Evolutionary conservation across 1,140 invertebrate species (phyloP).

Genomic region (Zaprionus inermis): DNA sequence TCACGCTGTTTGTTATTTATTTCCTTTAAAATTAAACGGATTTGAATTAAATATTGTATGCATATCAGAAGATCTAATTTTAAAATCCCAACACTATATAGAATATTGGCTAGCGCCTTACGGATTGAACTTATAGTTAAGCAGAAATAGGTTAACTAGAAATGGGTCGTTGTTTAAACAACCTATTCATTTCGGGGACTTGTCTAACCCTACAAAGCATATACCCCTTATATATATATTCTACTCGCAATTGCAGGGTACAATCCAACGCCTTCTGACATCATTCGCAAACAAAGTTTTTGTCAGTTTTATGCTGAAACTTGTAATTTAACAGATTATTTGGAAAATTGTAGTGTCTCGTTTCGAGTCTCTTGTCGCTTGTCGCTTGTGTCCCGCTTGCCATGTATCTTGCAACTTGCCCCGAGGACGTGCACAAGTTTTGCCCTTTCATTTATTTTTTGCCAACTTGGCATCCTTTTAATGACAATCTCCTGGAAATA

Average conservation of each 20-base stretch:
- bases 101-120: no score
- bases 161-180: no score
- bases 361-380: background rate
- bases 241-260: background rate
- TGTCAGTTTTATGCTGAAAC: constrained; percentile 31
- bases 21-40: no score
- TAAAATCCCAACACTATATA: no score
- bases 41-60: no score
- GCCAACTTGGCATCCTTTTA: constrained; percentile 37
- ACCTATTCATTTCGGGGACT: no score
- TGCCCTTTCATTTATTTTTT: constrained; percentile 39
- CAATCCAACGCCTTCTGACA: background rate
- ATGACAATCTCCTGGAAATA: constrained; percentile 46
- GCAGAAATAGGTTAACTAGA: no score
- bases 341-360: constrained; percentile 39
- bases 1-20: no score
- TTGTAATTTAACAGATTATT: constrained; percentile 45
- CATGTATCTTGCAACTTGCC: background rate
- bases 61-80: no score
- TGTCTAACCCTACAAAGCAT: no score
- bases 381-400: background rate
- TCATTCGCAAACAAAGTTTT: constrained; percentile 17
- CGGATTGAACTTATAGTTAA: no score
- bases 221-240: background rate
- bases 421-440: background rate